These are phyloP conservation scores for Phrynosoma platyrhinos DNA, from an alignment of 2,113 vertebrate species.

Conservation along the genomic window DNA sequence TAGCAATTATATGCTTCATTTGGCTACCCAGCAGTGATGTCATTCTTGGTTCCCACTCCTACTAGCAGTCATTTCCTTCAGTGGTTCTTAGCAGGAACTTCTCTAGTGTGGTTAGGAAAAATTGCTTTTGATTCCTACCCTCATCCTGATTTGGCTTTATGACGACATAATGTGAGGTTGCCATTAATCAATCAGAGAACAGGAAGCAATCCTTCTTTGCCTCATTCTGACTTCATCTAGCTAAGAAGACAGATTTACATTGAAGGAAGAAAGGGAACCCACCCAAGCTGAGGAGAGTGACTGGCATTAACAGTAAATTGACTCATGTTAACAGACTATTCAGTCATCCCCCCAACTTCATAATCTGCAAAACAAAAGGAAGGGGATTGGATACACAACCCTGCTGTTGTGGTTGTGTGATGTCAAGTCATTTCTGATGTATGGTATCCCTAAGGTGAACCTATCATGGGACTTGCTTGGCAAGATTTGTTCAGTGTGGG, in stretches of 20 bases:
- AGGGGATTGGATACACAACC: no score
- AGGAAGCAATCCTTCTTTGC: background rate
- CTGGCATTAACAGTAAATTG: background rate
- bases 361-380: no score
- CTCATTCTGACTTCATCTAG: background rate
- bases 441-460: no score
- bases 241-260: background rate
- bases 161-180: background rate
- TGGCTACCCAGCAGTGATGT: background rate
- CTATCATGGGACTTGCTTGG: no score
- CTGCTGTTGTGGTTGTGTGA: no score
- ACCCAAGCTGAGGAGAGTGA: background rate
- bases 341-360: no score
- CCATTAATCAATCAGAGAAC: background rate
- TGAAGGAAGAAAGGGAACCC: background rate
- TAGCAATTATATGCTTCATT: background rate
- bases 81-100: background rate
- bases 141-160: background rate
- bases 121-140: background rate
- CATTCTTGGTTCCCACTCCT: background rate
- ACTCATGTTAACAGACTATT: no score
- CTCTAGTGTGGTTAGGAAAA: background rate
- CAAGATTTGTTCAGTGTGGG: no score
- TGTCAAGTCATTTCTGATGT: no score
- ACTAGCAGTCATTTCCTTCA: background rate